These are phyloP conservation scores for Sphinx pinastri DNA, from an alignment of 2,888 invertebrate genomes.

Conservation along the genomic window DNA sequence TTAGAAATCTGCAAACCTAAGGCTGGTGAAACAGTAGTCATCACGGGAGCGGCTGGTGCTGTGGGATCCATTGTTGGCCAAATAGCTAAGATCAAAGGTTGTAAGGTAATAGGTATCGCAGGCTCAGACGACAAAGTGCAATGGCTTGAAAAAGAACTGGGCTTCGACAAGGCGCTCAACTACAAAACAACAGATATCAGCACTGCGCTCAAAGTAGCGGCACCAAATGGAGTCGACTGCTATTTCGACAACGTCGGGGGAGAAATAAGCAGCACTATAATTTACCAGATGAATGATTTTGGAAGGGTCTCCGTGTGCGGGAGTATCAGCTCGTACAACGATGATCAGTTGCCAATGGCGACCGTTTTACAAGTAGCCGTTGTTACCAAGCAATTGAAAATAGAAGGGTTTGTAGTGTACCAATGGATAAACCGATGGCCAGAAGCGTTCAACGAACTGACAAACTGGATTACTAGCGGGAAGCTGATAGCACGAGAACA, in stretches of 20 bases:
- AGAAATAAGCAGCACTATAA: constrained; percentile 83
- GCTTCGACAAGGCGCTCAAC: constrained; percentile 88
- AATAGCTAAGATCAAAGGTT: constrained; percentile 88
- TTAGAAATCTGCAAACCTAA: constrained; percentile 88
- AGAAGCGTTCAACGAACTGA: constrained; percentile 84
- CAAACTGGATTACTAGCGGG: constrained; percentile 86
- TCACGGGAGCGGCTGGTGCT: constrained; percentile 89
- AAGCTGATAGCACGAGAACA: constrained; percentile 87
- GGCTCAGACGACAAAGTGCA: constrained; percentile 88
- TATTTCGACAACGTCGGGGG: constrained; percentile 92
- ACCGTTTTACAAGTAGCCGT: constrained; percentile 81
- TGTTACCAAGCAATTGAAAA: constrained; percentile 81
- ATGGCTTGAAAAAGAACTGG: constrained; percentile 86
- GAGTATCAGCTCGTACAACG: constrained; percentile 66
- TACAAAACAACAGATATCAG: constrained; percentile 86
- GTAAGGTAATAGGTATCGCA: constrained; percentile 86
- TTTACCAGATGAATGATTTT: constrained; percentile 84
- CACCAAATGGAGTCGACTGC: constrained; percentile 88
- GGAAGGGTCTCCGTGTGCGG: constrained; percentile 85
- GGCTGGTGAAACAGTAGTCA: constrained; percentile 88
- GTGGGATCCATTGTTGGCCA: constrained; percentile 90
- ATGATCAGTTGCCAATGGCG: constrained; percentile 57
- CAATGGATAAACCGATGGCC: constrained; percentile 82
- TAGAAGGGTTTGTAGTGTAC: constrained; percentile 85
- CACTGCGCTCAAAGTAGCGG: constrained; percentile 83